A percentile compares a stretch with the other conserved stretches of the same genome.
Evolutionary conservation across 2,797 vertebrate genomes (phyloP).

Genomic region (Smutsia temminckii): DNA sequence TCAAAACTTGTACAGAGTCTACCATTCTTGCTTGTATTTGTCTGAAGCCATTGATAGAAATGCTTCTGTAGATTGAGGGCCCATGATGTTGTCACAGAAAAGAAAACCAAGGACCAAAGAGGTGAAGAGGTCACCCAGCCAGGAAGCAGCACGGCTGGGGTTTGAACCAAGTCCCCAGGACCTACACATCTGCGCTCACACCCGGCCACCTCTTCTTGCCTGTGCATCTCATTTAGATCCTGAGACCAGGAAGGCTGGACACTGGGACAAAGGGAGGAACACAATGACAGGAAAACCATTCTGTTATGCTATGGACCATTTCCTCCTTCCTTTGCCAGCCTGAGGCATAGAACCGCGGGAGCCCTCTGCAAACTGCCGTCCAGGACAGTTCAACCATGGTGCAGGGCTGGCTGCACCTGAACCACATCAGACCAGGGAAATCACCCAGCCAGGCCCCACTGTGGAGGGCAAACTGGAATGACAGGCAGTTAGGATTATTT

Average conservation of each 20-base stretch:
- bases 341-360: not conserved
- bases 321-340: not conserved
- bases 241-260: not conserved
- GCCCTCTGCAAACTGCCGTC: not conserved
- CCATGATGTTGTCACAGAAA: not conserved
- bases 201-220: not conserved
- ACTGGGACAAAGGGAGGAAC: not conserved
- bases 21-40: not conserved
- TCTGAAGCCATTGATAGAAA: not conserved
- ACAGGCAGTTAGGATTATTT: not conserved
- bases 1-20: not conserved
- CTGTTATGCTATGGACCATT: not conserved
- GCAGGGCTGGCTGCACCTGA: not conserved
- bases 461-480: not conserved
- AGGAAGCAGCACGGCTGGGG: not conserved
- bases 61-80: not conserved
- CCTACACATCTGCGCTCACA: not conserved
- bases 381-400: accelerated
- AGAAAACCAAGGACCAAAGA: not conserved
- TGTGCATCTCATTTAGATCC: not conserved
- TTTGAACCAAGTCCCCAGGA: not conserved
- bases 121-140: not conserved
- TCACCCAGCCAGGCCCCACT: not conserved
- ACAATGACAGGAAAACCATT: not conserved
- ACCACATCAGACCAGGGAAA: not conserved